phyloP scores from a whole-genome alignment of 2,797 vertebrate species.

The Argya squamiceps region DNA sequence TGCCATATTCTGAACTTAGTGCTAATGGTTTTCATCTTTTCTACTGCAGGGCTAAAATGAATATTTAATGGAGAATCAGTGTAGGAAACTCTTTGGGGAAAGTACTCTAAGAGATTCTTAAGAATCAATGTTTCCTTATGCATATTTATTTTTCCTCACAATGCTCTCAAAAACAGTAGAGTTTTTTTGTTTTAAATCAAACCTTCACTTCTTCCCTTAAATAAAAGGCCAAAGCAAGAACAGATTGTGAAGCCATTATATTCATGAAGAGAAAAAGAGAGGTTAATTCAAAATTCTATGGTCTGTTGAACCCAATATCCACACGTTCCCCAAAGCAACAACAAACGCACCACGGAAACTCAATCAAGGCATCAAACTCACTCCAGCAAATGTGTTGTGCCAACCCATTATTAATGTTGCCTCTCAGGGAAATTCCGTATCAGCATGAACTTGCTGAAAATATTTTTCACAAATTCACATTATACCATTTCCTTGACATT shows the following conservation, averaged over 20 bases:
- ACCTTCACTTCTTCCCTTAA: background rate
- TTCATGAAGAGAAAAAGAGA: conserved; percentile 65
- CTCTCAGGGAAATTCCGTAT: conserved; percentile 73
- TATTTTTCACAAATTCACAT: conserved; percentile 52
- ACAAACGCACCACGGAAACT: conserved; percentile 72
- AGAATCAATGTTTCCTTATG: conserved; percentile 19
- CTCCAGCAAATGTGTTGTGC: conserved; percentile 70
- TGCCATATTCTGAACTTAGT: background rate
- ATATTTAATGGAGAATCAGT: conserved; percentile 19
- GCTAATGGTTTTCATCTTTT: conserved; percentile 17
- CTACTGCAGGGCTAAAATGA: background rate
- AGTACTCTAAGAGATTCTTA: background rate
- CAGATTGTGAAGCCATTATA: conserved; percentile 49
- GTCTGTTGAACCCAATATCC: conserved; percentile 71
- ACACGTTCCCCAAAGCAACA: conserved; percentile 74
- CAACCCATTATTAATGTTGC: conserved; percentile 73
- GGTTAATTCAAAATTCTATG: conserved; percentile 75
- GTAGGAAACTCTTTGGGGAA: background rate
- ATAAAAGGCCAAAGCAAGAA: conserved; percentile 50
- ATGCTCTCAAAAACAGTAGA: background rate
- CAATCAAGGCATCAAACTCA: conserved; percentile 73
- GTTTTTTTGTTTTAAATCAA: background rate
- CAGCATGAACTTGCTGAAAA: conserved; percentile 60
- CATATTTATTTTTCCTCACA: conserved; percentile 7
- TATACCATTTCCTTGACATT: conserved; percentile 46